Percentiles rank a stretch among this genome's conserved stretches.
Evolutionary conservation across 2,888 invertebrate genomes (phyloP).

Genomic region (Cremastinae sp.): DNA sequence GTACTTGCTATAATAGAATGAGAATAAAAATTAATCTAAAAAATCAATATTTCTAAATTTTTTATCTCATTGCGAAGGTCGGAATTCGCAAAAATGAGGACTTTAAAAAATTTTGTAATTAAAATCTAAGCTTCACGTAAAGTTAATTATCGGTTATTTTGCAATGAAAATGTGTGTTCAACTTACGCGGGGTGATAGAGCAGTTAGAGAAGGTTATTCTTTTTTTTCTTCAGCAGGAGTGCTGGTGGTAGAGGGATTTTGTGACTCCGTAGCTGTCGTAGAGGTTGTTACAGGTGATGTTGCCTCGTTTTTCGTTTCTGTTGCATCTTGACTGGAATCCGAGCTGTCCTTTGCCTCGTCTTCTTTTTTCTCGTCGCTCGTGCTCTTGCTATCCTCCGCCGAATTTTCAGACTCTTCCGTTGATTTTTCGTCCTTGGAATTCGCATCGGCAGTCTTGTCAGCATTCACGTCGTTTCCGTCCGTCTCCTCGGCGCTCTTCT

Average conservation of each 20-base stretch:
- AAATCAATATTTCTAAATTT: conserved; percentile 1
- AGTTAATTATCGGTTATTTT: not conserved
- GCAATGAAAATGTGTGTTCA: conserved; percentile 14
- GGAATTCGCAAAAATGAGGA: no score
- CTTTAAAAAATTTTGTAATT: not conserved
- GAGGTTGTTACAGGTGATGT: conserved; percentile 63
- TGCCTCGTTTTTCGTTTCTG: conserved; percentile 65
- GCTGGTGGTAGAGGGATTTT: conserved; percentile 71
- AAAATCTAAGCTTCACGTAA: not conserved
- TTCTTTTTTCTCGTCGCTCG: conserved; percentile 72
- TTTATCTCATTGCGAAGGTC: not conserved
- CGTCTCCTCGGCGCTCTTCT: conserved; percentile 66
- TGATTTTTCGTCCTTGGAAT: conserved; percentile 75
- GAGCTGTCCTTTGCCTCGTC: conserved; percentile 75
- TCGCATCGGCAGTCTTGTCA: conserved; percentile 69
- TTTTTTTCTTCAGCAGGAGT: conserved; percentile 75
- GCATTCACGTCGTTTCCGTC: conserved; percentile 70
- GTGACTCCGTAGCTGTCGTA: conserved; percentile 69
- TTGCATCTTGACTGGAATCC: conserved; percentile 77
- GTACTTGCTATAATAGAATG: conserved; percentile 70
- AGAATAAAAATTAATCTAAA: conserved; percentile 26
- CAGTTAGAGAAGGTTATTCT: conserved; percentile 71
- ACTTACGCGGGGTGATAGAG: conserved; percentile 63
- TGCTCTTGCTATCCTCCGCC: conserved; percentile 57
- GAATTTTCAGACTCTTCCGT: conserved; percentile 74